Conservation (phyloP, 2,888 invertebrate species). For the Lithophane socia region DNA sequence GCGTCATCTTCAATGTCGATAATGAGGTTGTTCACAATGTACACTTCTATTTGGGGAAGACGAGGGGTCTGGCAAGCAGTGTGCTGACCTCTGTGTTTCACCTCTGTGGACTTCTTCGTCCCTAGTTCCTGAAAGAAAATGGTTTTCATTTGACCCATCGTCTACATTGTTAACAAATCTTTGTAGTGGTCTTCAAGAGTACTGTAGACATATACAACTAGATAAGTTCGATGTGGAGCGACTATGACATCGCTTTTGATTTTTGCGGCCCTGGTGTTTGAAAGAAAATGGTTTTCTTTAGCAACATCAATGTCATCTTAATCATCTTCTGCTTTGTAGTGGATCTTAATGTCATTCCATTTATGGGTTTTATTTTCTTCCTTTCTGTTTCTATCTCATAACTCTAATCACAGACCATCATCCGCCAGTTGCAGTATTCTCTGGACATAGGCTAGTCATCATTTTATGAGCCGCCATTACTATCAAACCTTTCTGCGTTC, state of each 20-base stretch:
- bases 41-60: background rate
- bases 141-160: background rate
- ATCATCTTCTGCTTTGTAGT: too few relatives aligned
- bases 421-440: background rate
- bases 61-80: background rate
- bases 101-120: background rate
- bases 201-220: background rate
- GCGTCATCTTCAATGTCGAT: background rate
- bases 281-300: constrained; percentile 14
- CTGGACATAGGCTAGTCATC: too few relatives aligned
- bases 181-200: background rate
- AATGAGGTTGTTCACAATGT: background rate
- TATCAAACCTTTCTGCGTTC: too few relatives aligned
- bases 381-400: background rate
- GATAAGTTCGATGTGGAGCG: background rate
- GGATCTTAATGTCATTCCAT: background rate
- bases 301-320: background rate
- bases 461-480: too few relatives aligned
- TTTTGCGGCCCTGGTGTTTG: background rate
- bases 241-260: background rate
- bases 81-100: background rate
- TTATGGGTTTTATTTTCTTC: background rate
- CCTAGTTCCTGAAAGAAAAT: background rate
- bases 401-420: background rate
- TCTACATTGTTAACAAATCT: background rate